Evolutionary conservation across 2,888 invertebrate genomes (phyloP).

Genomic region (Trissoscelio sp.): DNA sequence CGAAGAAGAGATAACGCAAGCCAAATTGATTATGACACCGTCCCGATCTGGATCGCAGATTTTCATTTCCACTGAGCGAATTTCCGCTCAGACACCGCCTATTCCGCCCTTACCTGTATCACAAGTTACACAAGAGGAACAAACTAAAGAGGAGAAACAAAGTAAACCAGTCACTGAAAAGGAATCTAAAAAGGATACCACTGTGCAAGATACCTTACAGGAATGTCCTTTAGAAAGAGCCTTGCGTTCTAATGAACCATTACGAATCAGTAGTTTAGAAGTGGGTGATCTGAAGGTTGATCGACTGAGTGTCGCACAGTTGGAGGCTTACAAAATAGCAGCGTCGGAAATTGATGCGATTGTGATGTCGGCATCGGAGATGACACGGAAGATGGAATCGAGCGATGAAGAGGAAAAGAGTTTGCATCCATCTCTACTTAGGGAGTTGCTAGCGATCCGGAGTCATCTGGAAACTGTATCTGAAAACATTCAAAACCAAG

Average conservation of each 20-base stretch:
- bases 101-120: constrained; percentile 75
- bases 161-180: constrained; percentile 16
- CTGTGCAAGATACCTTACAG: constrained; percentile 1
- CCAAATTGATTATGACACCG: constrained; percentile 79
- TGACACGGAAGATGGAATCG: constrained; percentile 89
- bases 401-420: constrained; percentile 88
- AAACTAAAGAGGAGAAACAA: constrained; percentile 3
- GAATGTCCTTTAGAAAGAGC: constrained; percentile 70
- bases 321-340: constrained; percentile 91
- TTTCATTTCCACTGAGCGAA: constrained; percentile 80
- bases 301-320: constrained; percentile 89
- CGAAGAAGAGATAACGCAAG: constrained; percentile 81
- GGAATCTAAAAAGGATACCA: constrained; percentile 52
- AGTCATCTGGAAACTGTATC: constrained; percentile 74
- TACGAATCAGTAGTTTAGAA: constrained; percentile 87
- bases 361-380: constrained; percentile 89
- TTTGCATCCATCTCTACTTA: constrained; percentile 83
- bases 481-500: constrained; percentile 65
- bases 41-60: constrained; percentile 80
- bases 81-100: constrained; percentile 76
- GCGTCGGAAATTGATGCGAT: constrained; percentile 92
- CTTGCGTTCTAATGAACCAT: constrained; percentile 76
- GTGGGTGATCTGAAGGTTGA: constrained; percentile 92
- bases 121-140: constrained; percentile 45
- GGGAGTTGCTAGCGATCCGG: constrained; percentile 80